These are phyloP conservation scores for Ammodramus savannarum DNA, from an alignment of 2,113 vertebrate species.

Conservation along the genomic window DNA sequence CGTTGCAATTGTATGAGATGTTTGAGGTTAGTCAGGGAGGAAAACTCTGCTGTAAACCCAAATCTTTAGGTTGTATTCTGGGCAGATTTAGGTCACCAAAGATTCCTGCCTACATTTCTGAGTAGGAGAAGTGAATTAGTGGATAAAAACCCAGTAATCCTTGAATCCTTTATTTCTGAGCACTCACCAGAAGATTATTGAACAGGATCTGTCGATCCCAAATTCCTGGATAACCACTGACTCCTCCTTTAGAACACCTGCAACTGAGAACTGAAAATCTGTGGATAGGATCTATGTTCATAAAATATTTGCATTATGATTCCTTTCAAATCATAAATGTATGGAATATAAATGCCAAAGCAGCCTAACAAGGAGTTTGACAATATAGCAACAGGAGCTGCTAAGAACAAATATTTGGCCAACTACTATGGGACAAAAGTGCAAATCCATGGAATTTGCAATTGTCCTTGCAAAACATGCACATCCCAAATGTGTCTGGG, in stretches of 20 bases:
- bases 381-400: not conserved
- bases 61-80: not conserved
- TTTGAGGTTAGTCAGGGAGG: not conserved
- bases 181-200: not conserved
- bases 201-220: not conserved
- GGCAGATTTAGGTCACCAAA: not conserved
- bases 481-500: fast-evolving
- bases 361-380: not conserved
- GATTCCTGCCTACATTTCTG: not conserved
- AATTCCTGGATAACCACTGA: not conserved
- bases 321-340: not conserved
- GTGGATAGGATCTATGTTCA: not conserved
- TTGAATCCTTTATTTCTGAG: not conserved
- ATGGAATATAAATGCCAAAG: not conserved
- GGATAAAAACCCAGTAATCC: not conserved
- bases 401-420: slow-evolving; percentile 37
- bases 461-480: not conserved
- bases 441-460: not conserved
- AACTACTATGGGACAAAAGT: not conserved
- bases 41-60: not conserved
- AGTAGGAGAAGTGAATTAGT: not conserved
- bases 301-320: not conserved
- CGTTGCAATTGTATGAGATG: not conserved
- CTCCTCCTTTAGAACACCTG: not conserved
- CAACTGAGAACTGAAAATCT: not conserved